Base-by-base conservation (phyloP, 2,113 vertebrate species). In the Austrofundulus limnaeus region DNA sequence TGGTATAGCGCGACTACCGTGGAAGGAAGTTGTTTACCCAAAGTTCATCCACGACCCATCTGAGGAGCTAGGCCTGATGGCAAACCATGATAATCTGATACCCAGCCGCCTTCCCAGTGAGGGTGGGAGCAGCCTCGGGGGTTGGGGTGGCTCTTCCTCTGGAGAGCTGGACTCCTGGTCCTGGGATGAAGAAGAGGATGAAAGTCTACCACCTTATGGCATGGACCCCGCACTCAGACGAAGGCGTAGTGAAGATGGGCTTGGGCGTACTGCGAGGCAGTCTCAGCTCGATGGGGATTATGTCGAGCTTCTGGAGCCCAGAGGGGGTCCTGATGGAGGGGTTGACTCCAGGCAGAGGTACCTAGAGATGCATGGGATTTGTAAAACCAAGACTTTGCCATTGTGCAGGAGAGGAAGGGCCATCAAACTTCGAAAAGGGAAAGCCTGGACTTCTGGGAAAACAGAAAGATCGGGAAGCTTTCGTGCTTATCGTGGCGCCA, bases 1-100 rank as follows among this genome's bases (percentile, higher is more conserved):
- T 37, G 94, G 94, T n/a, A 92, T 96, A 49, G 85, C 93, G 42
- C 88, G 94, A 52, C 75, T 95, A 25, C 92, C 94, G 5, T 96
- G 95, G 95, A 91, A 93, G 4, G 94, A 95, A 60, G 91, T 96
- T 9, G 93, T 96, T 56, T 96, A 94, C 77, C 95, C 95, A 23
- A 92, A 93, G 61, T 93, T 96, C 76, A 90, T 96, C 60, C 93
- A 95, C 43, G 94, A 91, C 66, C 89, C 89, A 0, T 77, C 85
- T 4, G 88, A 85, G 14, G 83, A 79, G 60, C 74, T 70, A 28
- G 77, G 81, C 60, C 61, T 72, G 20, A 82, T 81, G 79, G 61
- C 86, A 49, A 62, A 66, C 51, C 59, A 45, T 8, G 75, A 74
- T 15, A 69, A 42, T 38, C 17, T 73, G 45, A 7, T 45, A 13